Evolutionary conservation across 2,888 invertebrate species (phyloP).

Genomic region (Spicauda simplicius): DNA sequence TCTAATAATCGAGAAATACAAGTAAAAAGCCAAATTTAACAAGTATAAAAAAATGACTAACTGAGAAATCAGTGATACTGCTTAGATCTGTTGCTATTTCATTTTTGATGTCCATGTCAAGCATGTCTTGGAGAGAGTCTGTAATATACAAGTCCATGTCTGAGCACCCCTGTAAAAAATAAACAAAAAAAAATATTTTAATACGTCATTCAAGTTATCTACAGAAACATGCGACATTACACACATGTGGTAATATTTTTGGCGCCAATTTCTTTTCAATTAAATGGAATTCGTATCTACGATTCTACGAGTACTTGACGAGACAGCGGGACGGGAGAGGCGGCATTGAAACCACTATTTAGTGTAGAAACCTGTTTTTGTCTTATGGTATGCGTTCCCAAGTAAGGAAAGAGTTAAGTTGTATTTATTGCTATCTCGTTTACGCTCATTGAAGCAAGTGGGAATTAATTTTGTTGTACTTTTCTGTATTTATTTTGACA

Average conservation of each 20-base stretch:
- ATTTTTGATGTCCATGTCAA: slow-evolving; percentile 94
- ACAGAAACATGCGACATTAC: not conserved
- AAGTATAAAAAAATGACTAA: slow-evolving; percentile 50
- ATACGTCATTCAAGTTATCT: not conserved
- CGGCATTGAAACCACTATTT: slow-evolving; percentile 72
- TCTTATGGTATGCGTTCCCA: slow-evolving; percentile 69
- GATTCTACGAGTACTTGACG: slow-evolving; percentile 41
- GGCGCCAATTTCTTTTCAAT: slow-evolving; percentile 60
- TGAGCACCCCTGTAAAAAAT: slow-evolving; percentile 78
- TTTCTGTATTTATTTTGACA: slow-evolving; percentile 1
- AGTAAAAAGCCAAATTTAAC: slow-evolving; percentile 7
- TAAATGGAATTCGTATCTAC: slow-evolving; percentile 43
- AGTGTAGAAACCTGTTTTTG: slow-evolving; percentile 79
- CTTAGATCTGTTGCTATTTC: slow-evolving; percentile 93
- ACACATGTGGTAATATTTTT: slow-evolving; percentile 46
- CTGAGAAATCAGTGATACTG: slow-evolving; percentile 87
- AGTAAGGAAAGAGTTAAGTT: slow-evolving; percentile 48
- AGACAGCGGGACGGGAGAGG: slow-evolving; percentile 55
- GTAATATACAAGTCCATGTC: slow-evolving; percentile 87
- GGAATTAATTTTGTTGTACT: slow-evolving; percentile 19
- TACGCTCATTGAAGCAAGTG: slow-evolving; percentile 46
- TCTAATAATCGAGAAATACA: not conserved
- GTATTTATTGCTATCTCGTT: slow-evolving; percentile 52
- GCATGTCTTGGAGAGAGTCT: slow-evolving; percentile 94
- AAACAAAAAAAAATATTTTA: slow-evolving; percentile 2